Base-by-base conservation (phyloP, 2,113 vertebrate genomes). In the Poeciliopsis occidentalis region DNA sequence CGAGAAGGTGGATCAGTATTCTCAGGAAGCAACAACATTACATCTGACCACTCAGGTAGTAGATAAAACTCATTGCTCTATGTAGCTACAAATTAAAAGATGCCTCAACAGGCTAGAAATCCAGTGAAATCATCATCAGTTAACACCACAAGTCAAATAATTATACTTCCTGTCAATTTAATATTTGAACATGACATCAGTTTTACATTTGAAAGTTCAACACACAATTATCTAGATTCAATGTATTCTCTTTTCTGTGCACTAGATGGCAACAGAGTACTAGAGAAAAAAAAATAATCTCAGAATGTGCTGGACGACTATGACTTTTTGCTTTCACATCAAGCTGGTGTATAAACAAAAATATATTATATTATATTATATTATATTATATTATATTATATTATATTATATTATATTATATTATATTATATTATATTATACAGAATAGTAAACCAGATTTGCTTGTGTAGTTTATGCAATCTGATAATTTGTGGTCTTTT, bases 21-120 rank as follows among this genome's bases (percentile, higher is more conserved):
- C 26, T 27, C 30, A 83, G 29, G 11, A 68, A 47, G 7, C 41
- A 89, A 90, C 71, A 90, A 89, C 71, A 61, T 7, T 39, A 29
- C 65, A 66, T 67, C 73, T 82, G 74, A 39, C 76, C 71, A 71
- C 54, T 67, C 12, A 26, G 29, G 67, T 67, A 24, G 69, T 47
- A 60, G 64, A 75, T 47, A 76, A 60, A 75, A 54, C 67, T 64
- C 60, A 24, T 60, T 8, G 17, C 29, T 4, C n/a, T 12, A 37
- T 11, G 26, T 4, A 37, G 3, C 68, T 62, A 67, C 39, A 8
- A 73, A 19, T 83, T 61, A 57, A 24, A 57, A 57, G 51, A 22
- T 57, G 22, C 8, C 8, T 57, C 17, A n/a, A 57, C 24, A 57
- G 44, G 17, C 15, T 17, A 47, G 4, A 47, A 47, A 47, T 47